A percentile compares a stretch with the other conserved stretches of the same genome.
Evolutionary conservation across 2,888 invertebrate genomes (phyloP).

Genomic region (Carterocephalus palaemon): DNA sequence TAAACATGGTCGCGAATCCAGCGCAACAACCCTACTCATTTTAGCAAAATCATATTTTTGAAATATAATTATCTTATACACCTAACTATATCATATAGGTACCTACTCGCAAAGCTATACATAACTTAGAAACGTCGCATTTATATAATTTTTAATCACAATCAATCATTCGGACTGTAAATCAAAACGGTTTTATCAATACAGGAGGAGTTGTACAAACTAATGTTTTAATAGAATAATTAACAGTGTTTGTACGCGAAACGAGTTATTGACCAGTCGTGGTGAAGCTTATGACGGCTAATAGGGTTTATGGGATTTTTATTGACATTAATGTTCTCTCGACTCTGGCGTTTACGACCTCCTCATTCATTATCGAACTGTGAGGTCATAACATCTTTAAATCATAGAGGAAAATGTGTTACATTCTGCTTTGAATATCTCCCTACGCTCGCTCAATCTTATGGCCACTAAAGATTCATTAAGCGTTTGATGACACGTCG

Average conservation of each 20-base stretch:
- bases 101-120: too few relatives aligned
- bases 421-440: constrained; percentile 13
- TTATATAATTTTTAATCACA: too few relatives aligned
- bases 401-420: constrained; percentile 63
- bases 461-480: constrained; percentile 43
- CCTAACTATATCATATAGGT: too few relatives aligned
- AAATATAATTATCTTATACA: too few relatives aligned
- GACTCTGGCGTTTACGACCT: constrained; percentile 72
- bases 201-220: too few relatives aligned
- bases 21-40: too few relatives aligned
- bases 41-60: too few relatives aligned
- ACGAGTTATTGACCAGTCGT: constrained; percentile 73
- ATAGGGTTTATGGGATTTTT: constrained; percentile 77
- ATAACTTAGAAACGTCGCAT: too few relatives aligned
- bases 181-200: too few relatives aligned
- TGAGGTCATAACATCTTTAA: constrained; percentile 73
- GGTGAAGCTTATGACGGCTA: constrained; percentile 74
- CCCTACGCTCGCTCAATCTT: constrained; percentile 33
- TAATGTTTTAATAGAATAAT: constrained; percentile 40
- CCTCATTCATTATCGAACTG: constrained; percentile 76
- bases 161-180: too few relatives aligned
- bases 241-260: constrained; percentile 66
- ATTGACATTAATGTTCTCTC: constrained; percentile 78
- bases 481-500: constrained; percentile 30
- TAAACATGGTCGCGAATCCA: too few relatives aligned